A percentile compares a stretch with the other conserved stretches of the same genome.
Conservation (phyloP, 2,888 invertebrate species). For the Watsonalla cultraria region DNA sequence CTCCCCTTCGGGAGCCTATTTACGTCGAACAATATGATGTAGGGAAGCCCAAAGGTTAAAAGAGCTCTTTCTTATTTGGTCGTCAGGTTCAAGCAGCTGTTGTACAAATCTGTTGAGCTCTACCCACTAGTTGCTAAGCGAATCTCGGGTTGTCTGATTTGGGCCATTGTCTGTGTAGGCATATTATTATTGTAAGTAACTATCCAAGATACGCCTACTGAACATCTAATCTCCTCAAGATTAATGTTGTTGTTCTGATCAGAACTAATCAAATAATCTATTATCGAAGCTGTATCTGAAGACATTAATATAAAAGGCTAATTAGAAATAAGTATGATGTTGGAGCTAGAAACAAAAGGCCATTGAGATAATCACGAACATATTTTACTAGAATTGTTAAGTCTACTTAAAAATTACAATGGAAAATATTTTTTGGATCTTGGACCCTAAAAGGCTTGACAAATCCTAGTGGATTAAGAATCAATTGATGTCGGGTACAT, state of each 20-base stretch:
- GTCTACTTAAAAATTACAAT: too few relatives aligned
- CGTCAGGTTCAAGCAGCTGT: constrained; percentile 51
- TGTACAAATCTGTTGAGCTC: constrained; percentile 66
- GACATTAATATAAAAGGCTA: too few relatives aligned
- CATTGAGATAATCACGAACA: too few relatives aligned
- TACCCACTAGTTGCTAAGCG: constrained; percentile 70
- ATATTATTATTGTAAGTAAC: constrained; percentile 30
- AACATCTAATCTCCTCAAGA: not conserved
- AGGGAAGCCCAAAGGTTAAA: constrained; percentile 24
- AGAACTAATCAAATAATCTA: too few relatives aligned
- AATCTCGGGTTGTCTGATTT: constrained; percentile 52
- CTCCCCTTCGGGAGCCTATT: constrained; percentile 51
- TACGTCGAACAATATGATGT: constrained; percentile 28
- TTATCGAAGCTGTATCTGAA: too few relatives aligned
- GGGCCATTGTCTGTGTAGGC: constrained; percentile 25
- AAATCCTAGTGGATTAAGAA: too few relatives aligned
- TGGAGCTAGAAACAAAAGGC: too few relatives aligned
- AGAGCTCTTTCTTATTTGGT: constrained; percentile 43
- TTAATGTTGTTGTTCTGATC: not conserved
- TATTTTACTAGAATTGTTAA: too few relatives aligned
- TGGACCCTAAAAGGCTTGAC: too few relatives aligned
- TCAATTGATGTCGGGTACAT: too few relatives aligned
- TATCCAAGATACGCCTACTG: constrained; percentile 8
- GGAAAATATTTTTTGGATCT: too few relatives aligned
- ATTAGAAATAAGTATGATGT: too few relatives aligned